Evolutionary conservation across 2,797 vertebrate genomes (phyloP).

Genomic region (Numenius phaeopus): DNA sequence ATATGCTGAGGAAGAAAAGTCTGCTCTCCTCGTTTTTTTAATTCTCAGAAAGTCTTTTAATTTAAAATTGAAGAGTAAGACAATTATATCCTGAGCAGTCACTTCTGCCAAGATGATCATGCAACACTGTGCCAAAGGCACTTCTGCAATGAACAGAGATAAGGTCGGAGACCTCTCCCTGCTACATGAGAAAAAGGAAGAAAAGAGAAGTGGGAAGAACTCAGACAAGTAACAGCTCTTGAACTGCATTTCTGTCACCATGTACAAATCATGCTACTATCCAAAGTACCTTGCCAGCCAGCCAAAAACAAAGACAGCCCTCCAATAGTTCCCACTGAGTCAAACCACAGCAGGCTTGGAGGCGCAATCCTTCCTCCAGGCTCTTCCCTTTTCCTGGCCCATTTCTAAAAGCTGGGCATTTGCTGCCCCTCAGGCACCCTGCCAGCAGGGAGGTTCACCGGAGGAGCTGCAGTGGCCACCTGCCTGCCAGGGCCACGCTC

Average conservation of each 20-base stretch:
- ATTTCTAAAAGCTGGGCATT: neutral
- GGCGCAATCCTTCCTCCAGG: neutral
- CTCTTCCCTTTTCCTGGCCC: neutral
- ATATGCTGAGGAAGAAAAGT: neutral
- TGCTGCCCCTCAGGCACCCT: neutral
- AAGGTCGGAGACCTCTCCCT: neutral
- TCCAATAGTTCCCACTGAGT: rapidly evolving
- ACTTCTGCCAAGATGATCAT: neutral
- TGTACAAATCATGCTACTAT: neutral
- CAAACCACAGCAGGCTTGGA: neutral
- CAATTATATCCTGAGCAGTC: neutral
- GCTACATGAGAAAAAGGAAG: neutral
- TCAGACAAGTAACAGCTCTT: neutral
- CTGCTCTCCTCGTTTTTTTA: neutral
- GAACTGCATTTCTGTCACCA: neutral
- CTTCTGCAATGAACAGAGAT: neutral
- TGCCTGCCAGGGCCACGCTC: rapidly evolving
- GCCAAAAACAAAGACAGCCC: neutral
- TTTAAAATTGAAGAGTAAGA: neutral
- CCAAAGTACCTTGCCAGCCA: neutral
- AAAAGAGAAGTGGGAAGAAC: neutral
- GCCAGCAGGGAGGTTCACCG: neutral
- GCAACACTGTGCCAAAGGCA: neutral
- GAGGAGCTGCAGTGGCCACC: neutral
- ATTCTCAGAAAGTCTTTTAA: neutral